These are phyloP conservation scores for Drosophila nigrodunni DNA, from an alignment of 1,140 invertebrate genomes.

Conservation along the genomic window DNA sequence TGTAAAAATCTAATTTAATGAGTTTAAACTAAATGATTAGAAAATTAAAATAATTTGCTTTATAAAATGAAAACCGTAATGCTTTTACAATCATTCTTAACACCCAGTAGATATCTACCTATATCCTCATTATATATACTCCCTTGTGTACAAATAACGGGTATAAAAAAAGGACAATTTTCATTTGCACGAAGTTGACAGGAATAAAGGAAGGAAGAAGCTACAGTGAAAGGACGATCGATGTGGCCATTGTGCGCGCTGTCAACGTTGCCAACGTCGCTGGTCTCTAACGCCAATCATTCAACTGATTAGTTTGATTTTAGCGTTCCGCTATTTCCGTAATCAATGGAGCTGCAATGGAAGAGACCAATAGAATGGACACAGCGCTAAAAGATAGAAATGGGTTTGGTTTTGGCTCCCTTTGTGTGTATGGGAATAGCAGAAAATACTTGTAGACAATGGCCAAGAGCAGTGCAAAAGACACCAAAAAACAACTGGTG, in stretches of 20 bases:
- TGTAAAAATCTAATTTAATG: no score
- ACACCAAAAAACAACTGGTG: constrained; percentile 64
- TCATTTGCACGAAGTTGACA: constrained; percentile 46
- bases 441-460: constrained; percentile 34
- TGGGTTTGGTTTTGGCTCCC: not conserved
- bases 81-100: no score
- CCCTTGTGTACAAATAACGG: no score
- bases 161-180: constrained; percentile 54
- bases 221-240: constrained; percentile 12
- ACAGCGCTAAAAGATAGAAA: not conserved
- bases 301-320: constrained; percentile 82
- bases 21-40: no score
- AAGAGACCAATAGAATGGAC: constrained; percentile 26
- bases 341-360: constrained; percentile 48
- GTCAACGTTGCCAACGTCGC: constrained; percentile 30
- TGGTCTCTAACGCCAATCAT: constrained; percentile 69
- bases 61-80: no score
- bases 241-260: constrained; percentile 56
- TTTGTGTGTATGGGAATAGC: not conserved
- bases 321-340: constrained; percentile 72
- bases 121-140: no score
- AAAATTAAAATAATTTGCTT: no score
- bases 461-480: constrained; percentile 15
- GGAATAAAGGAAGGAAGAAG: constrained; percentile 14
- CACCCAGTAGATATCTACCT: no score